Percentiles rank a stretch among this genome's conserved stretches.
Evolutionary conservation across 2,797 vertebrate genomes (phyloP).

Genomic region (Cirrhinus molitorella): DNA sequence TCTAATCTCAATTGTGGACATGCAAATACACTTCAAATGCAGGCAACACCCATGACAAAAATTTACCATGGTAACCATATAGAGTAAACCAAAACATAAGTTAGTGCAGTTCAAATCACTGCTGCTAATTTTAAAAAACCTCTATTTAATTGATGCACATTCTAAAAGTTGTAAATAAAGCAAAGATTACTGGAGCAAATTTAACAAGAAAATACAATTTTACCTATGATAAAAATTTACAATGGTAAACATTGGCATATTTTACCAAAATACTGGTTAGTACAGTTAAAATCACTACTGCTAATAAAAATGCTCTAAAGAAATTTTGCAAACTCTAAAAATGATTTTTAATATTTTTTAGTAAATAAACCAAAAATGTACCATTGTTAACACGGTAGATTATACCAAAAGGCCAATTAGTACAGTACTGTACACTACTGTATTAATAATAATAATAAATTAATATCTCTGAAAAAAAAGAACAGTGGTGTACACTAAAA

Average conservation of each 20-base stretch:
- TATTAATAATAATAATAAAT: too few relatives aligned
- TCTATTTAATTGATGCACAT: background rate
- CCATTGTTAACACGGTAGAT: background rate
- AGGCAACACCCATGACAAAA: conserved; percentile 7
- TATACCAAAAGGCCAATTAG: background rate
- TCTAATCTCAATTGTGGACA: background rate
- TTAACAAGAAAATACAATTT: background rate
- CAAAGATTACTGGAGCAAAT: too few relatives aligned
- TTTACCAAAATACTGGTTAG: background rate
- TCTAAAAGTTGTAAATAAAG: background rate
- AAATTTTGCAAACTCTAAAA: background rate
- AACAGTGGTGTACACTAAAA: too few relatives aligned
- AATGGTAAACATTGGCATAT: background rate
- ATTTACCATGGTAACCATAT: background rate
- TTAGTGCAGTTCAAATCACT: background rate
- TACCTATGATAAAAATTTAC: too few relatives aligned
- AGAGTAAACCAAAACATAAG: background rate
- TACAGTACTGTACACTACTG: background rate
- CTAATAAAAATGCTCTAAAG: background rate
- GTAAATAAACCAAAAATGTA: too few relatives aligned
- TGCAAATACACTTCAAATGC: background rate
- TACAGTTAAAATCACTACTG: background rate
- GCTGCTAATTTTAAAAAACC: background rate
- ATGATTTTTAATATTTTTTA: too few relatives aligned
- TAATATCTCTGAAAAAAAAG: too few relatives aligned